Conservation (phyloP, 2,797 vertebrate genomes). For the Sphaeramia orbicularis region DNA sequence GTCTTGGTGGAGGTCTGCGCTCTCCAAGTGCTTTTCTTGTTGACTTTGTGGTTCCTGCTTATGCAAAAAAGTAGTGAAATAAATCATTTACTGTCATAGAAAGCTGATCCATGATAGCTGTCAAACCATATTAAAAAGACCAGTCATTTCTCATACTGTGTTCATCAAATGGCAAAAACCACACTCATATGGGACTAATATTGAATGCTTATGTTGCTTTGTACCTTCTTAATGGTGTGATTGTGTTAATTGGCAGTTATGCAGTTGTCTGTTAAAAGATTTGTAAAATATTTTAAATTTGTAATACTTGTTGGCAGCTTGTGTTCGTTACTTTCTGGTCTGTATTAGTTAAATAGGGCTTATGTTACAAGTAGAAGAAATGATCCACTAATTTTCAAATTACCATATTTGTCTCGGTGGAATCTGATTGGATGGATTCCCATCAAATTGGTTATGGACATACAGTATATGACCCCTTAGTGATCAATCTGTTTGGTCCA, state of each 20-base stretch:
- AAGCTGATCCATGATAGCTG: neutral
- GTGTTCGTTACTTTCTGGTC: slow-evolving; percentile 1
- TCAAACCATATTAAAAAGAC: neutral
- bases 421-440: too few species aligned
- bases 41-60: neutral
- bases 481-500: too few species aligned
- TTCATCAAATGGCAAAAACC: neutral
- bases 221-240: neutral
- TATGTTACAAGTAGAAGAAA: neutral
- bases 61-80: neutral
- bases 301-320: neutral
- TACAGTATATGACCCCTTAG: too few species aligned
- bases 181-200: neutral
- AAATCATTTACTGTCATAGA: neutral
- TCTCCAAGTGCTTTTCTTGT: too few species aligned
- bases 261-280: slow-evolving; percentile 3
- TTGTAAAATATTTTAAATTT: too few species aligned
- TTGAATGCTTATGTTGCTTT: neutral
- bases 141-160: slow-evolving; percentile 3
- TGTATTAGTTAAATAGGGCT: neutral
- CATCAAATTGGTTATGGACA: too few species aligned
- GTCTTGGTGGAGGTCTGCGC: too few species aligned
- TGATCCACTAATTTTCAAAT: neutral
- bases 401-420: neutral
- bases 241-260: neutral